phyloP scores from a whole-genome alignment of 1,140 invertebrate species.

The Monochamus saltuarius region DNA sequence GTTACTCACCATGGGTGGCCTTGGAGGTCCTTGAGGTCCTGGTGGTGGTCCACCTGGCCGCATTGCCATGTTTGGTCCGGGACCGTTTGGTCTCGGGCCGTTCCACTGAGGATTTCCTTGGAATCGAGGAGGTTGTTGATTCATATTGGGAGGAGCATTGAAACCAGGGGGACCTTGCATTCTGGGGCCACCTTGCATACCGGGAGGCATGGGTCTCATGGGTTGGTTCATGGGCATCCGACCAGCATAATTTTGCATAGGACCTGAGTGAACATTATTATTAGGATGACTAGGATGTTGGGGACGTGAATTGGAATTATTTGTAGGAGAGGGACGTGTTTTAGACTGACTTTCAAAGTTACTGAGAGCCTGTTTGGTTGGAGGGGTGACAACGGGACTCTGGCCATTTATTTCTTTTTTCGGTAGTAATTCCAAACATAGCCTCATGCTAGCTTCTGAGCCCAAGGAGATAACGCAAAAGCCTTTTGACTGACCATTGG shows the following conservation, averaged over 20 bases:
- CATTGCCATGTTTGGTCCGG: slow-evolving; percentile 57
- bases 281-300: slow-evolving; percentile 57
- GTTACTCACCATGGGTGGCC: slow-evolving; percentile 67
- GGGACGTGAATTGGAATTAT: slow-evolving; percentile 54
- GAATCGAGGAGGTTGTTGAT: slow-evolving; percentile 57
- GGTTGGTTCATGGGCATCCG: slow-evolving; percentile 68
- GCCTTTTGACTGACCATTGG: slow-evolving; percentile 99
- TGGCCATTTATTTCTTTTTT: slow-evolving; percentile 96
- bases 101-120: slow-evolving; percentile 62
- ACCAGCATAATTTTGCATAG: slow-evolving; percentile 59
- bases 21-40: slow-evolving; percentile 59
- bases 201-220: slow-evolving; percentile 60
- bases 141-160: slow-evolving; percentile 42
- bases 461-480: slow-evolving; percentile 91
- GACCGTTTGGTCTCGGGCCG: slow-evolving; percentile 59
- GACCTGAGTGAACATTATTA: slow-evolving; percentile 55
- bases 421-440: slow-evolving; percentile 88
- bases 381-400: slow-evolving; percentile 89
- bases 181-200: slow-evolving; percentile 68
- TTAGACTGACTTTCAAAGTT: slow-evolving; percentile 85
- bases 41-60: slow-evolving; percentile 59
- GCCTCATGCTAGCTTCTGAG: slow-evolving; percentile 87
- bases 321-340: slow-evolving; percentile 75
- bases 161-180: slow-evolving; percentile 62
- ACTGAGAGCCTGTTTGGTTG: slow-evolving; percentile 76